These are phyloP conservation scores for Holotrichia oblita DNA, from an alignment of 1,140 invertebrate species.

Conservation along the genomic window DNA sequence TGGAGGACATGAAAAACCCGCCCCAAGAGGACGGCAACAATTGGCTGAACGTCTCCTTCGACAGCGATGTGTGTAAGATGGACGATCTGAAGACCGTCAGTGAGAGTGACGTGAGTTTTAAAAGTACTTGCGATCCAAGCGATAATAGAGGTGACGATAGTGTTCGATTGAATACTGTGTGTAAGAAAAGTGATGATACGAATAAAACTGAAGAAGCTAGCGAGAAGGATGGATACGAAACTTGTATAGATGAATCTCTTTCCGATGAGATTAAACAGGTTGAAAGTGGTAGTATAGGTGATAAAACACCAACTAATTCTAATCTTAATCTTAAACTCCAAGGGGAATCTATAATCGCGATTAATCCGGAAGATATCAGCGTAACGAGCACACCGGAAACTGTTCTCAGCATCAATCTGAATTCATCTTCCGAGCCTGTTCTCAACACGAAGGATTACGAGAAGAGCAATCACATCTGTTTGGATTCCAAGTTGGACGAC, in stretches of 20 bases:
- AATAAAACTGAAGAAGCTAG: constrained; percentile 39
- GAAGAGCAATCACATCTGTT: constrained; percentile 50
- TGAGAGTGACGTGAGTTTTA: constrained; percentile 35
- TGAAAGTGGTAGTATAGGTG: no score
- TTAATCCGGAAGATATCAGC: constrained; percentile 38
- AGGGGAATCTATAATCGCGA: no score
- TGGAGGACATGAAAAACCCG: constrained; percentile 47
- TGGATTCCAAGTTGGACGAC: constrained; percentile 50
- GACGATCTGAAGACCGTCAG: constrained; percentile 24
- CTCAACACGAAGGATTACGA: constrained; percentile 43
- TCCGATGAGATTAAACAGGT: constrained; percentile 52
- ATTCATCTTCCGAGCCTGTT: constrained; percentile 49
- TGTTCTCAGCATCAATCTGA: constrained; percentile 19
- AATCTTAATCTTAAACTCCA: constrained; percentile 46
- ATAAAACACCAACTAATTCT: constrained; percentile 55
- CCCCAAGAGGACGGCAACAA: background rate
- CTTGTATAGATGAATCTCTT: constrained; percentile 58
- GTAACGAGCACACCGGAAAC: constrained; percentile 33
- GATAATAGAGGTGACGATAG: background rate
- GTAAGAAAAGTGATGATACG: background rate
- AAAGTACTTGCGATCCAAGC: constrained; percentile 28
- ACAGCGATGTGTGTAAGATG: constrained; percentile 24
- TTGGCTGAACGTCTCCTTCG: constrained; percentile 31
- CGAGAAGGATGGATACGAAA: constrained; percentile 56
- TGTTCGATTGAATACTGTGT: background rate